Conservation (phyloP, 2,113 vertebrate genomes). For the Amblyornis subalaris region DNA sequence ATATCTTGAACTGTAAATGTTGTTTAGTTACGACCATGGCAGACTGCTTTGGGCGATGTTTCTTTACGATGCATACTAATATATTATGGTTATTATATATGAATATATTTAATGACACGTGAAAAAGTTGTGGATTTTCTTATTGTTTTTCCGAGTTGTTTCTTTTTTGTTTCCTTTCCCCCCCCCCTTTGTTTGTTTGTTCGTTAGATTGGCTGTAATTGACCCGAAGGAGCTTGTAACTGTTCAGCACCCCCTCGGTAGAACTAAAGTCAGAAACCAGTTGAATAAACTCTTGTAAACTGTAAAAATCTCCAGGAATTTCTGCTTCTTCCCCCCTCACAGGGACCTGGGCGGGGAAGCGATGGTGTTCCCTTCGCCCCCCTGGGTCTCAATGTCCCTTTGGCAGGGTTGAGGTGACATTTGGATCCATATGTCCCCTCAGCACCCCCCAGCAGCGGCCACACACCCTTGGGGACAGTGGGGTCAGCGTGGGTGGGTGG, state of each 20-base stretch:
- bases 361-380: background rate
- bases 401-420: background rate
- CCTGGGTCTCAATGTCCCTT: rapidly evolving
- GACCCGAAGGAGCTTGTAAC: constrained; percentile 86
- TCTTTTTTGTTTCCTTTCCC: constrained; percentile 41
- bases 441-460: rapidly evolving
- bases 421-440: background rate
- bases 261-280: constrained; percentile 88
- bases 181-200: background rate
- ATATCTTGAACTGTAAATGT: constrained; percentile 91
- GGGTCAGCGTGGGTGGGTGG: background rate
- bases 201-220: constrained; percentile 82
- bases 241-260: constrained; percentile 86
- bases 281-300: constrained; percentile 92
- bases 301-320: background rate
- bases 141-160: constrained; percentile 67
- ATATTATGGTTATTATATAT: constrained; percentile 99
- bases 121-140: constrained; percentile 90
- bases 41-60: constrained; percentile 81
- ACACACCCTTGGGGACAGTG: rapidly evolving
- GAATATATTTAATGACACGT: constrained; percentile 99
- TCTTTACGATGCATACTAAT: constrained; percentile 98
- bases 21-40: constrained; percentile 86
- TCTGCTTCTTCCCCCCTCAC: background rate
- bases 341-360: background rate